These are phyloP conservation scores for Calonectris borealis DNA, from an alignment of 2,113 vertebrate genomes.

Conservation along the genomic window DNA sequence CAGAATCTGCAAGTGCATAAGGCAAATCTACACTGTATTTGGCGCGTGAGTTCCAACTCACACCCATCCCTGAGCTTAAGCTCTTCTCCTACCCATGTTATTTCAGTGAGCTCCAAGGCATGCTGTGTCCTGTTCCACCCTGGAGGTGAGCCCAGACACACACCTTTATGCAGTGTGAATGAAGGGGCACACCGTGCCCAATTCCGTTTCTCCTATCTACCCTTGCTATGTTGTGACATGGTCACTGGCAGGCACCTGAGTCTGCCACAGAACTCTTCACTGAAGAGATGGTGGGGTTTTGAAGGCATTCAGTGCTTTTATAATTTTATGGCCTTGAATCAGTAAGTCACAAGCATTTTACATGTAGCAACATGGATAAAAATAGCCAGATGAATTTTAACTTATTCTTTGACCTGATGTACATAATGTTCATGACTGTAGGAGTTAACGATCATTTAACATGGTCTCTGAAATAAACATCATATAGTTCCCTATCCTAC, in stretches of 20 bases:
- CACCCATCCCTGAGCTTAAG: neutral
- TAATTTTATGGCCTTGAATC: neutral
- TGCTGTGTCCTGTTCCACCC: neutral
- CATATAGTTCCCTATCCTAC: neutral
- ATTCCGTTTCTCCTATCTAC: neutral
- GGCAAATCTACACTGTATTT: neutral
- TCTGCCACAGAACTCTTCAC: neutral
- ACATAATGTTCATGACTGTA: neutral
- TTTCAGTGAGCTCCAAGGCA: neutral
- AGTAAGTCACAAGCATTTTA: neutral
- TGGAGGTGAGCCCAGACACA: neutral
- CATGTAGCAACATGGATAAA: neutral
- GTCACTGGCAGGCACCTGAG: neutral
- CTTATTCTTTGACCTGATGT: neutral
- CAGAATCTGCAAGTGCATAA: neutral
- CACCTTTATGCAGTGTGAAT: neutral
- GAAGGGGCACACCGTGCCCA: neutral
- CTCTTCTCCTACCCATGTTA: neutral
- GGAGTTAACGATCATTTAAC: neutral
- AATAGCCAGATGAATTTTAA: neutral
- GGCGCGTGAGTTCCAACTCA: neutral
- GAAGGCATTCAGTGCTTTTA: neutral
- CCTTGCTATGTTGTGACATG: neutral
- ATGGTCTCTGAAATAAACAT: neutral
- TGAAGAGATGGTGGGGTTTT: neutral